phyloP scores from a whole-genome alignment of 2,113 vertebrate genomes.

The Balaenoptera acutorostrata region DNA sequence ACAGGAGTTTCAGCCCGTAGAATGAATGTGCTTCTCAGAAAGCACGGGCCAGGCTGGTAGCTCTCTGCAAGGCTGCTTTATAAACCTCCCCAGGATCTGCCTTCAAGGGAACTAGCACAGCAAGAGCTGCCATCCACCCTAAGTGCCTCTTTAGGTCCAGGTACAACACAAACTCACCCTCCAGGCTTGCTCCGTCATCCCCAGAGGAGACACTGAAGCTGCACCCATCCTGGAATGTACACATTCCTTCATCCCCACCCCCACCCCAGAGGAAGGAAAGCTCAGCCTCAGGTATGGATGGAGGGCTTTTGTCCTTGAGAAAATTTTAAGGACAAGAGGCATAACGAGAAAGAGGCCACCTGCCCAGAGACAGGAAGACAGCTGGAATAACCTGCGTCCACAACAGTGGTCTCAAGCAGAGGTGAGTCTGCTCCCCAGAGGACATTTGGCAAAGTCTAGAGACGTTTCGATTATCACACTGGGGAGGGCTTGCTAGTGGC shows the following conservation, averaged over 20 bases:
- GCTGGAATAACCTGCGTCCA: not conserved
- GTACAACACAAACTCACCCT: not conserved
- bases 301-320: not conserved
- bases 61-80: not conserved
- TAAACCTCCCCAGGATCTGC: not conserved
- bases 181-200: not conserved
- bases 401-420: not conserved
- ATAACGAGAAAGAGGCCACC: not conserved
- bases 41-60: not conserved
- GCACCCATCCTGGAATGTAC: not conserved
- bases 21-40: not conserved
- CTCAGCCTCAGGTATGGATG: not conserved
- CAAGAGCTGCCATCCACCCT: not conserved
- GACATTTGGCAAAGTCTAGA: not conserved
- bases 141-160: not conserved
- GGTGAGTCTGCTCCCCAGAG: not conserved
- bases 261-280: not conserved
- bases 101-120: not conserved
- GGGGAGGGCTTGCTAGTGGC: not conserved
- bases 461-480: not conserved
- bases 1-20: not conserved
- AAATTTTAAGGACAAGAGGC: conserved; percentile 3
- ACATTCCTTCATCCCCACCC: not conserved
- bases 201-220: not conserved
- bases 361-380: not conserved